phyloP scores from a whole-genome alignment of 2,888 invertebrate species.

The Hetaerina titia region DNA sequence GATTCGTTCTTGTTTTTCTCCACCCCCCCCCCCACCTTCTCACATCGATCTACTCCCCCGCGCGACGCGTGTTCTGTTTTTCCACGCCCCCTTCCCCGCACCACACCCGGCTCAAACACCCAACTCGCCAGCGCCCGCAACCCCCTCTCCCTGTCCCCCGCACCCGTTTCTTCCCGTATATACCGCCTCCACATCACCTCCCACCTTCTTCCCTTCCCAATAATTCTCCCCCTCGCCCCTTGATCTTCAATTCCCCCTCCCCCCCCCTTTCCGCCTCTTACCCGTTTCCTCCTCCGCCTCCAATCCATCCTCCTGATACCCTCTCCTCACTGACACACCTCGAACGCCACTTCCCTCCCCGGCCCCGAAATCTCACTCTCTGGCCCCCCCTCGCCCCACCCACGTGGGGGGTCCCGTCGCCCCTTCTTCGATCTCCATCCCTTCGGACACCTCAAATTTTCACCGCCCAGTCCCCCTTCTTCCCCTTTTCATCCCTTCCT shows the following conservation, averaged over 20 bases:
- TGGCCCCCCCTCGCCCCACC: not conserved
- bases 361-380: not conserved
- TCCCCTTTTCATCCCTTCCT: not conserved
- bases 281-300: not conserved
- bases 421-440: not conserved
- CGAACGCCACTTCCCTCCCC: not conserved
- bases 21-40: not conserved
- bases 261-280: not conserved
- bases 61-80: not conserved
- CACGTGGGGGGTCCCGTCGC: not conserved
- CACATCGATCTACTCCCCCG: not conserved
- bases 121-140: not conserved
- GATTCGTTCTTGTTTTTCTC: conserved; percentile 31
- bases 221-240: conserved; percentile 9
- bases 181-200: not conserved
- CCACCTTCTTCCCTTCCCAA: not conserved
- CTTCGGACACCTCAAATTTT: not conserved
- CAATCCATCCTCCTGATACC: not conserved
- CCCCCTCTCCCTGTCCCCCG: not conserved
- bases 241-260: not conserved
- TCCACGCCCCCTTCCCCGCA: not conserved
- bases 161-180: not conserved
- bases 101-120: conserved; percentile 19
- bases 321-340: not conserved
- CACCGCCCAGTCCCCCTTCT: not conserved